These are phyloP conservation scores for Scytalopus superciliaris DNA, from an alignment of 2,113 vertebrate genomes.

Conservation along the genomic window DNA sequence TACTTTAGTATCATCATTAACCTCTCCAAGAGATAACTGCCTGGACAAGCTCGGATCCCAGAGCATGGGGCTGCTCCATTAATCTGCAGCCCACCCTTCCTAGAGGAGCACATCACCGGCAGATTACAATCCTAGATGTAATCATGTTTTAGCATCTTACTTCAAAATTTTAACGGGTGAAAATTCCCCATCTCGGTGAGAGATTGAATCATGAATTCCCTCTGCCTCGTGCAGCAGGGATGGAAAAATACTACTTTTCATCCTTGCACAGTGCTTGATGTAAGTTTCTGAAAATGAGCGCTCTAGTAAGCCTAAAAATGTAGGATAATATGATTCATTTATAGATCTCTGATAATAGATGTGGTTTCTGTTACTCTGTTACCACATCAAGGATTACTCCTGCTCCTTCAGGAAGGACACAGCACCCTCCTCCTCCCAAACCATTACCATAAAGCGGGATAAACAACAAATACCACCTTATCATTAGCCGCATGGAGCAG, in stretches of 20 bases:
- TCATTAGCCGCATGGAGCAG: conserved; percentile 29
- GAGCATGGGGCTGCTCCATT: background rate
- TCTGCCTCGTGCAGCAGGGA: conserved; percentile 38
- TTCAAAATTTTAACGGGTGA: conserved; percentile 38
- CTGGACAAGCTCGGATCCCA: background rate
- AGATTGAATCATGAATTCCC: conserved; percentile 48
- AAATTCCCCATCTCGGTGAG: conserved; percentile 8
- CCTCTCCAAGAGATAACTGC: background rate
- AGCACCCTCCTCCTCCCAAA: conserved; percentile 22
- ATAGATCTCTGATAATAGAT: conserved; percentile 52
- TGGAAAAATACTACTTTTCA: conserved; percentile 68
- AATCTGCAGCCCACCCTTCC: background rate
- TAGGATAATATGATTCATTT: conserved; percentile 52
- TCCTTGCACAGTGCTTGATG: conserved; percentile 51
- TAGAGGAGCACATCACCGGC: background rate
- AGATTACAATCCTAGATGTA: background rate
- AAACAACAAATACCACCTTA: conserved; percentile 54
- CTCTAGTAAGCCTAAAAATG: conserved; percentile 60
- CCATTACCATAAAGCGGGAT: conserved; percentile 57
- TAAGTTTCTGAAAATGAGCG: conserved; percentile 68
- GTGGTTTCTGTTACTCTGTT: conserved; percentile 49
- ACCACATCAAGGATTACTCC: conserved; percentile 37
- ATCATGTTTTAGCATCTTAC: conserved; percentile 36
- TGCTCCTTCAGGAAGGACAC: conserved; percentile 52
- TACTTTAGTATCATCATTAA: background rate